Evolutionary conservation across 1,140 invertebrate genomes (phyloP).

Genomic region (Drosophila kikkawai): DNA sequence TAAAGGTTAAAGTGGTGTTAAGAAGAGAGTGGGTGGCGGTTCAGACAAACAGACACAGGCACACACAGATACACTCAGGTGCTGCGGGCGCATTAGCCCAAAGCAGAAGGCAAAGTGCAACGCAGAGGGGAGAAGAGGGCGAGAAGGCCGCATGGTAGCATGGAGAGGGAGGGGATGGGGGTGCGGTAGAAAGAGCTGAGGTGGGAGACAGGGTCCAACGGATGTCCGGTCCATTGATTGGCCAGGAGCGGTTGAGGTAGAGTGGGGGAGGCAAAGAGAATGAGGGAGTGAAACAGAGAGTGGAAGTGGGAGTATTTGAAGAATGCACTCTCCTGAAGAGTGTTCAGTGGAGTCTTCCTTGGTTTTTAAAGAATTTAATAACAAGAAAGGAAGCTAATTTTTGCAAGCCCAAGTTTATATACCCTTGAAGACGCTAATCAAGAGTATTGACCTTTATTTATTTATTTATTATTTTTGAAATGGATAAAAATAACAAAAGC

Average conservation of each 20-base stretch:
- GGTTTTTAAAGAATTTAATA: background rate
- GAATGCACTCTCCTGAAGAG: background rate
- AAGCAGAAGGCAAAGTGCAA: slow-evolving; percentile 31
- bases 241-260: background rate
- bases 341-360: background rate
- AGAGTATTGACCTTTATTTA: background rate
- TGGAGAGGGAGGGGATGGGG: slow-evolving; percentile 2
- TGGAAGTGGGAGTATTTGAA: background rate
- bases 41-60: background rate
- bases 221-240: slow-evolving; percentile 51
- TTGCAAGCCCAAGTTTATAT: background rate
- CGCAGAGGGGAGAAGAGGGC: background rate
- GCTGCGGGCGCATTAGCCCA: slow-evolving; percentile 25
- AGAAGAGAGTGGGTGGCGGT: slow-evolving; percentile 2
- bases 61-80: slow-evolving; percentile 12
- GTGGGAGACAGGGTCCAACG: slow-evolving; percentile 15
- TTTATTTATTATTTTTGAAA: too few species aligned
- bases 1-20: slow-evolving; percentile 15
- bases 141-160: background rate
- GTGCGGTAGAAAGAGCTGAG: slow-evolving; percentile 11
- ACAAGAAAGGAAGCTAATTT: background rate
- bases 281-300: background rate
- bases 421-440: background rate
- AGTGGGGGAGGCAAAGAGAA: background rate
- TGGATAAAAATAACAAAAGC: too few species aligned